phyloP scores from a whole-genome alignment of 2,113 vertebrate species.

The Anoplopoma fimbria region DNA sequence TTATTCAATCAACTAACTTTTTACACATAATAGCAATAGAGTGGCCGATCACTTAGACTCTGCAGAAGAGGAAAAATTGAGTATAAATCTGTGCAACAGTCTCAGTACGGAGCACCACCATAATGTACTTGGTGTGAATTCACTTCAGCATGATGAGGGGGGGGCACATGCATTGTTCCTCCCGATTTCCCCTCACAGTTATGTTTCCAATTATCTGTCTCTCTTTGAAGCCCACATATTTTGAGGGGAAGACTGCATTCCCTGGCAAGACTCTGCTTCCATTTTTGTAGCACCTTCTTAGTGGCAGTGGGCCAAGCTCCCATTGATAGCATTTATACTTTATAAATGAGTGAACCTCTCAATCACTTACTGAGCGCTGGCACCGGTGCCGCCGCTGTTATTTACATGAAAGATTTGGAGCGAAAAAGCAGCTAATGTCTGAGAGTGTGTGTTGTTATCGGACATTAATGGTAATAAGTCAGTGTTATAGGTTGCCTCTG shows the following conservation, averaged over 20 bases:
- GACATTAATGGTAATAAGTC: constrained; percentile 2
- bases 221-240: constrained; percentile 60
- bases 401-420: constrained; percentile 2
- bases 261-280: constrained; percentile 27
- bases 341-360: constrained; percentile 15
- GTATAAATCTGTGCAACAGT: background rate
- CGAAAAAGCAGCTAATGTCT: background rate
- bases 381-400: background rate
- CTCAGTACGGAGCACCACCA: background rate
- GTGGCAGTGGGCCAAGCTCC: constrained; percentile 21
- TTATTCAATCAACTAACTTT: background rate
- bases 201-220: constrained; percentile 65
- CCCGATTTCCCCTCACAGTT: constrained; percentile 17
- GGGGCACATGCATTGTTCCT: constrained; percentile 36
- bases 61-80: background rate
- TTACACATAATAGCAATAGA: background rate
- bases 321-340: constrained; percentile 16
- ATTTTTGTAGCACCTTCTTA: constrained; percentile 35
- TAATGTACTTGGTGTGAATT: constrained; percentile 8
- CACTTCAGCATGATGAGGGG: background rate
- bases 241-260: constrained; percentile 22
- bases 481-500: background rate
- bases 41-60: background rate
- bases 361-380: background rate
- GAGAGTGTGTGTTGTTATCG: background rate